These are phyloP conservation scores for Galerucella nymphaeae DNA, from an alignment of 2,888 invertebrate genomes.

Conservation along the genomic window DNA sequence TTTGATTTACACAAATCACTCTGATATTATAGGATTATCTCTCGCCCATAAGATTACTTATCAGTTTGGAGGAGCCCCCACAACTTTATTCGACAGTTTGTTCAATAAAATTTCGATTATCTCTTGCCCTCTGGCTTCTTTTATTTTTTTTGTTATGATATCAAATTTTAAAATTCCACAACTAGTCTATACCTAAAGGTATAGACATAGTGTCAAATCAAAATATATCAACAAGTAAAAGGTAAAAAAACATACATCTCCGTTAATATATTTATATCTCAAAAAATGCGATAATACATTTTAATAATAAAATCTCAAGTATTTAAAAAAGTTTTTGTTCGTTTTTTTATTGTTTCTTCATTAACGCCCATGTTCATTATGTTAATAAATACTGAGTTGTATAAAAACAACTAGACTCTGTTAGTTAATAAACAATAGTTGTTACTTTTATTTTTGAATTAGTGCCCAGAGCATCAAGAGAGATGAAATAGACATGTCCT, in stretches of 20 bases:
- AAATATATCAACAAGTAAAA: too few relatives aligned
- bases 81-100: too few relatives aligned
- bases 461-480: background rate
- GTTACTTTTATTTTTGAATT: slow-evolving; percentile 5
- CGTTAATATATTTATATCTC: background rate
- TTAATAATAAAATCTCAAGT: background rate
- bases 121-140: too few relatives aligned
- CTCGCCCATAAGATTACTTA: too few relatives aligned
- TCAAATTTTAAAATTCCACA: background rate
- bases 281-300: background rate
- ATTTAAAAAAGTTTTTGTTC: background rate
- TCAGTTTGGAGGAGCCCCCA: too few relatives aligned
- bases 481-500: slow-evolving; percentile 3
- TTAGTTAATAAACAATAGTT: slow-evolving; percentile 3
- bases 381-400: background rate
- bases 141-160: too few relatives aligned
- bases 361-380: slow-evolving; percentile 5
- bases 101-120: too few relatives aligned
- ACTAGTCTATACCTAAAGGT: too few relatives aligned
- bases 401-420: background rate
- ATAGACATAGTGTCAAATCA: too few relatives aligned
- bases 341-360: background rate
- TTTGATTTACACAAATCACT: too few relatives aligned
- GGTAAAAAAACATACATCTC: too few relatives aligned
- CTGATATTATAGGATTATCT: too few relatives aligned